Conservation (phyloP, 2,797 vertebrate species). For the Mus minutoides region DNA sequence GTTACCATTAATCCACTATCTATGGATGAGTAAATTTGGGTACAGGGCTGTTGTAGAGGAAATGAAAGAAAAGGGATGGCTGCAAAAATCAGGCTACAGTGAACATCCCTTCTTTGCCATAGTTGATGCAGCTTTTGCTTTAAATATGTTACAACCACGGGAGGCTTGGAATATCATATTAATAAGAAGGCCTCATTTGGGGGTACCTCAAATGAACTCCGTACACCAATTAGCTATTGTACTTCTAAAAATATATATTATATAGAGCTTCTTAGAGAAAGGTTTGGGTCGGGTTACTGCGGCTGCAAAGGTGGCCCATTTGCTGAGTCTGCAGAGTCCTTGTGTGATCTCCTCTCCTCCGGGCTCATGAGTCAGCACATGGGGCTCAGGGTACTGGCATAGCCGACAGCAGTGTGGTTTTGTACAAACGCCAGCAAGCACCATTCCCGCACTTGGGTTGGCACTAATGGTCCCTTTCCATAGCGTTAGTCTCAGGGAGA, state of each 20-base stretch:
- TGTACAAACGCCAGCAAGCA: slow-evolving; percentile 78
- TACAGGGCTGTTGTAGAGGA: slow-evolving; percentile 21
- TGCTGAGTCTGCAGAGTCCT: slow-evolving; percentile 85
- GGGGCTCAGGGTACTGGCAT: slow-evolving; percentile 71
- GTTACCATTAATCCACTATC: slow-evolving; percentile 29
- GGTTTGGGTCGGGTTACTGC: slow-evolving; percentile 82
- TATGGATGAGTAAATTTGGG: not conserved
- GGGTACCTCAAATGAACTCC: slow-evolving; percentile 77
- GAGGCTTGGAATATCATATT: not conserved
- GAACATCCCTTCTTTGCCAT: not conserved
- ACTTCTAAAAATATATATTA: slow-evolving; percentile 57
- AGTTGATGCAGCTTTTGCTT: slow-evolving; percentile 47
- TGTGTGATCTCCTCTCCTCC: slow-evolving; percentile 71
- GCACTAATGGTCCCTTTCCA: slow-evolving; percentile 77
- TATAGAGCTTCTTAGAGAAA: slow-evolving; percentile 73
- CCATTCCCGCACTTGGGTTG: slow-evolving; percentile 73
- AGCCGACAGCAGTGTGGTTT: slow-evolving; percentile 80
- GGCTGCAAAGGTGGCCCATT: slow-evolving; percentile 76
- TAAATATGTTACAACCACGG: slow-evolving; percentile 38
- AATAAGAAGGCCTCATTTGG: slow-evolving; percentile 62
- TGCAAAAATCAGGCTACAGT: not conserved
- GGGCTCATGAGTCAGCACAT: slow-evolving; percentile 87
- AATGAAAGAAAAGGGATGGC: slow-evolving; percentile 44
- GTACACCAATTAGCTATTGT: slow-evolving; percentile 62
- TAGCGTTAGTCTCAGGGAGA: slow-evolving; percentile 56